Evolutionary conservation across 92 coral and sea anemone species (phyloP).

Genomic region (Zoanthus gigantus): DNA sequence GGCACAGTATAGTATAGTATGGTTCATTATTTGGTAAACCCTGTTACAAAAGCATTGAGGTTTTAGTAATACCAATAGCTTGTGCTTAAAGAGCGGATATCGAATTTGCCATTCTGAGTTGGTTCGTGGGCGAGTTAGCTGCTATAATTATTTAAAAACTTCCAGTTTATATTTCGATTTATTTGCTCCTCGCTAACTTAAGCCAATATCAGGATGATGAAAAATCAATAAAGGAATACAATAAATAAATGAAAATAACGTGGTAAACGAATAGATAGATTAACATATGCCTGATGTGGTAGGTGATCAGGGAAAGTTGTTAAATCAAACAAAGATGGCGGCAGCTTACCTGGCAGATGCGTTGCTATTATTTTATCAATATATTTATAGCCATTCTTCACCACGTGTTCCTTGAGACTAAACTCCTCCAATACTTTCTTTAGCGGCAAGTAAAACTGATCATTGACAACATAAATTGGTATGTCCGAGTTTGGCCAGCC

Average conservation of each 20-base stretch:
- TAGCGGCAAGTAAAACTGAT: background rate
- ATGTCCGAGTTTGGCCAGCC: background rate
- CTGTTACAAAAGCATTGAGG: background rate
- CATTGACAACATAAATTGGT: background rate
- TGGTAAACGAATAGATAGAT: slow-evolving; percentile 9
- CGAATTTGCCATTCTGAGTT: background rate
- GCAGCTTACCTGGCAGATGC: too few relatives aligned
- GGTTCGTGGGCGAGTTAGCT: background rate
- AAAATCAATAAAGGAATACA: slow-evolving; percentile 2
- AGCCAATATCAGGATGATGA: background rate
- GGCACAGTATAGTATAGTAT: slow-evolving; percentile 1
- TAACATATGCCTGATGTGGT: background rate
- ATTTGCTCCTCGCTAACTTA: background rate
- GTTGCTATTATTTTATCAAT: too few relatives aligned
- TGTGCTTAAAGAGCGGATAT: background rate
- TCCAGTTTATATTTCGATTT: background rate
- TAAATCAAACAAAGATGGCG: too few relatives aligned
- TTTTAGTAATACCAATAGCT: background rate
- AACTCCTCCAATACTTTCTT: background rate
- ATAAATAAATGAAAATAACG: slow-evolving; percentile 3
- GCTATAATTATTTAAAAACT: background rate
- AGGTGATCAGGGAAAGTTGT: background rate
- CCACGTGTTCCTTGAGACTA: background rate
- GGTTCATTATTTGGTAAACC: background rate
- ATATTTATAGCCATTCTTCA: background rate